Evolutionary conservation across 2,113 vertebrate genomes (phyloP), one percentile per base, ranked within the genome.

Genomic region (Muntiacus muntjak): DNA sequence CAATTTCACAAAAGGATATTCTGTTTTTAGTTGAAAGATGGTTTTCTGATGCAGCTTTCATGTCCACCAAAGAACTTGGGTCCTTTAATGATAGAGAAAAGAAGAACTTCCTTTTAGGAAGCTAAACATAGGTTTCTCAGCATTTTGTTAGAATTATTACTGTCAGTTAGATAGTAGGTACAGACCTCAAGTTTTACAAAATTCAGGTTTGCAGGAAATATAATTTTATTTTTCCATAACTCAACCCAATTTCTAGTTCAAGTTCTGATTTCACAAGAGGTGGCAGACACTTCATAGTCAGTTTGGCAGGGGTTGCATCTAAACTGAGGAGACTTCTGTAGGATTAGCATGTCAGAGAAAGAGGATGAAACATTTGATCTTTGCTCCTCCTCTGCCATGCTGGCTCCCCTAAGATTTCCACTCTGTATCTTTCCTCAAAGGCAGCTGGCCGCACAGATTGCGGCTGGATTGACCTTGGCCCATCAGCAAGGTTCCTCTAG

Each of bases 221-320:
- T 60, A 81, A 62, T 95, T 96, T 89, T 23, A 50, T 92, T 96
- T 96, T 94, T 85, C 54, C 26, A 64, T 93, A 91, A 91, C n/a
- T 87, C 47, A 60, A 94, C 12, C 33, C 64, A 82, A 86, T 85
- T 86, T 95, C 58, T 86, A 2, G 92, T 89, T 93, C 62, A 89
- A 89, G 19, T 7, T 87, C 79, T 57, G 28, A 89, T 87, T 91
- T 91, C 57, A 90, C 23, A 84, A 92, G 33, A 11, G 8, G 23
- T 71, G 64, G 57, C 33, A 89, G 79, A 90, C 14, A 76, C 5
- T 74, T 94, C 60, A 52, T 23, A n/a, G 67, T 89, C 78, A 95
- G 2, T 71, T 78, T 94, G 78, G 67, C 76, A 96, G 47, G 89
- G 45, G 84, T 26, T 81, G 7, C 36, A 88, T 93, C 90, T 94